Conservation (phyloP, 2,113 vertebrate genomes). For the Prunella himalayana region DNA sequence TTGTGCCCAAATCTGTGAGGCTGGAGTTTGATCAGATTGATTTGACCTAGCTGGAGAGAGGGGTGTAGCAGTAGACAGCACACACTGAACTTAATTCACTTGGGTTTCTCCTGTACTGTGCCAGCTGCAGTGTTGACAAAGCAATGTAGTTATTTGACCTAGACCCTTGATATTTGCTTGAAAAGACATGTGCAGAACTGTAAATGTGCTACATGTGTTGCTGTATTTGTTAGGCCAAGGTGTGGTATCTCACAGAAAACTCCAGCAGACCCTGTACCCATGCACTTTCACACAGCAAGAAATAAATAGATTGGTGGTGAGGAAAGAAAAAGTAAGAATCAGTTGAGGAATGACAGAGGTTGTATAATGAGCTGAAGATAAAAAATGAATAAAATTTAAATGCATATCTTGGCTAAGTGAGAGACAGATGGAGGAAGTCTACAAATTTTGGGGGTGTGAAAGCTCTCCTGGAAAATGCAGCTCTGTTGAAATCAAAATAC, state of each 20-base stretch:
- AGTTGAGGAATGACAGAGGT: neutral
- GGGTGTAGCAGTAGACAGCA: neutral
- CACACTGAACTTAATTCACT: neutral
- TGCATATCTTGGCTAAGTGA: neutral
- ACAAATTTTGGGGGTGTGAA: constrained; percentile 44
- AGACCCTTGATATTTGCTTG: neutral
- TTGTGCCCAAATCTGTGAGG: neutral
- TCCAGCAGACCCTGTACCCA: neutral
- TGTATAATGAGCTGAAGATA: constrained; percentile 21
- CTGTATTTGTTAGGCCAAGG: neutral
- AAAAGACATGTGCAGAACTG: neutral
- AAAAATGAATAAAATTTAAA: constrained; percentile 41
- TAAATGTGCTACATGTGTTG: neutral
- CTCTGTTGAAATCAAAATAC: constrained; percentile 52
- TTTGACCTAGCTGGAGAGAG: neutral
- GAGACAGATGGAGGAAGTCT: constrained; percentile 41
- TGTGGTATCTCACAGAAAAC: neutral
- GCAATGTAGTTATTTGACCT: neutral
- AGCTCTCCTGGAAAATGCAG: constrained; percentile 21
- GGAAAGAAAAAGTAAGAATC: neutral
- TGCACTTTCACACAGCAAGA: neutral
- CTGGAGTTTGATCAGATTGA: neutral
- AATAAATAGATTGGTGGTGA: neutral
- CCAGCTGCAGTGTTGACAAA: neutral
- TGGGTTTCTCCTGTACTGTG: neutral